These are phyloP conservation scores for Camptogramma bilineatum DNA, from an alignment of 2,888 invertebrate species.

Conservation along the genomic window DNA sequence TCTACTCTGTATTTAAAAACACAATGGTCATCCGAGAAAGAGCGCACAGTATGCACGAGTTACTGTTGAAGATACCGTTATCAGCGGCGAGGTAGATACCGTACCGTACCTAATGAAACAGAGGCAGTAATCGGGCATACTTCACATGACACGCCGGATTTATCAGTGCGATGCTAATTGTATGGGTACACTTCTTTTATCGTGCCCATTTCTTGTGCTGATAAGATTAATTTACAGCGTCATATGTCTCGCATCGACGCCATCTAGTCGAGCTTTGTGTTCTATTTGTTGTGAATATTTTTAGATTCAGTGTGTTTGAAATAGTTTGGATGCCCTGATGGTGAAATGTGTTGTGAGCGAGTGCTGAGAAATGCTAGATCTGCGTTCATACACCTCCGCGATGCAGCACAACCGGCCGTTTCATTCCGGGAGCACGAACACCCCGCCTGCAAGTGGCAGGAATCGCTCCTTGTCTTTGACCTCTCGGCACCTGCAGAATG, in stretches of 20 bases:
- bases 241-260: constrained; percentile 70
- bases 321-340: constrained; percentile 60
- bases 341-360: constrained; percentile 58
- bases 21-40: constrained; percentile 25
- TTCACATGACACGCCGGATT: constrained; percentile 61
- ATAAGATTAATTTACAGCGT: constrained; percentile 81
- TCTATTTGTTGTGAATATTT: constrained; percentile 45
- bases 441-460: constrained; percentile 49
- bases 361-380: constrained; percentile 70
- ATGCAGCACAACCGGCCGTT: constrained; percentile 69
- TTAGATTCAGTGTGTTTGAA: constrained; percentile 45
- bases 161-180: constrained; percentile 76
- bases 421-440: constrained; percentile 52
- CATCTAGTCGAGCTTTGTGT: constrained; percentile 54
- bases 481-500: constrained; percentile 63
- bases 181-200: constrained; percentile 73
- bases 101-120: constrained; percentile 44
- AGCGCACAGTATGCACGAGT: constrained; percentile 21
- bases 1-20: background rate
- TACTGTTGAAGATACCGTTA: constrained; percentile 48
- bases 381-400: constrained; percentile 56
- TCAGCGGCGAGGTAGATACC: constrained; percentile 28
- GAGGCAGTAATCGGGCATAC: constrained; percentile 52
- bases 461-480: constrained; percentile 74
- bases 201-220: constrained; percentile 68